Conservation (phyloP, 1,140 invertebrate species). For the Drosophila micromelanica region DNA sequence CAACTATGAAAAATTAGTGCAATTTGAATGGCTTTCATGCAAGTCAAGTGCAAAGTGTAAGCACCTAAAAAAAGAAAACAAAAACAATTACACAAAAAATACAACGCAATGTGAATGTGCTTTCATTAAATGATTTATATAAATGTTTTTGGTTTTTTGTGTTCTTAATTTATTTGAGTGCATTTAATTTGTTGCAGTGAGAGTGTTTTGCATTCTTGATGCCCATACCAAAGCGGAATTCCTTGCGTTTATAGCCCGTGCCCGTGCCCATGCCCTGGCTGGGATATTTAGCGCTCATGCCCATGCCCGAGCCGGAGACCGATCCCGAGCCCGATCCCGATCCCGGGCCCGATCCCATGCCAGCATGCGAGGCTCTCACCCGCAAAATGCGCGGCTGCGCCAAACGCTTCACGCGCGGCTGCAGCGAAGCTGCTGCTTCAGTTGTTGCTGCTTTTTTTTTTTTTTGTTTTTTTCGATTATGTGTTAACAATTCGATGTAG, state of each 20-base stretch:
- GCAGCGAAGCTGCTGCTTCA: slow-evolving; percentile 17
- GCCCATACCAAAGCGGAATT: slow-evolving; percentile 86
- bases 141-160: background rate
- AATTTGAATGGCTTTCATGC: slow-evolving; percentile 40
- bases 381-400: slow-evolving; percentile 83
- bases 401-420: slow-evolving; percentile 76
- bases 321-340: slow-evolving; percentile 38
- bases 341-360: slow-evolving; percentile 70
- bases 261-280: slow-evolving; percentile 24
- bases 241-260: slow-evolving; percentile 79
- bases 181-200: slow-evolving; percentile 12
- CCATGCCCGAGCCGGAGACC: slow-evolving; percentile 85
- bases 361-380: slow-evolving; percentile 76
- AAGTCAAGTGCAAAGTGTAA: slow-evolving; percentile 17
- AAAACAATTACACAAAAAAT: background rate
- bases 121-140: background rate
- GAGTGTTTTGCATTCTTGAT: slow-evolving; percentile 21
- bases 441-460: slow-evolving; percentile 32
- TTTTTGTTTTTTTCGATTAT: background rate
- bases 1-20: slow-evolving; percentile 24
- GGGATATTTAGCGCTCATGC: slow-evolving; percentile 32
- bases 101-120: slow-evolving; percentile 4
- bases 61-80: background rate
- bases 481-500: background rate
- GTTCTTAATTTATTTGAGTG: background rate